Conservation (phyloP, 2,113 vertebrate genomes). For the Rallus limicola region DNA sequence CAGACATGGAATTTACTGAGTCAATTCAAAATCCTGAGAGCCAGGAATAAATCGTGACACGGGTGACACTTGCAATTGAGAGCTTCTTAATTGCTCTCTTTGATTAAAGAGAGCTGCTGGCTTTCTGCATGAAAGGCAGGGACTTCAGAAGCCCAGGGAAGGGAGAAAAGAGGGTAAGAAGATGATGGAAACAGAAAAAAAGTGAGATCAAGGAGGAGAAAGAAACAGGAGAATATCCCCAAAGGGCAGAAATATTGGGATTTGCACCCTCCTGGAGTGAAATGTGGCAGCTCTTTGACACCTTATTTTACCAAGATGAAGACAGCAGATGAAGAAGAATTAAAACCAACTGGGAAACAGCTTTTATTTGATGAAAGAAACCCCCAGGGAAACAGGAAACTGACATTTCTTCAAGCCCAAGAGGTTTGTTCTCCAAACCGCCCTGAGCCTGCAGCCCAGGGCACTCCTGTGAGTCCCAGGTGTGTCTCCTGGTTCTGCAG, state of each 20-base stretch:
- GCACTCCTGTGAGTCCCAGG: too few relatives aligned
- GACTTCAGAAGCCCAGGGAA: not conserved
- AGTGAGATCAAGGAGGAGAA: not conserved
- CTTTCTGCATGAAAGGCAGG: slow-evolving; percentile 3
- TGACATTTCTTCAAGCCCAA: not conserved
- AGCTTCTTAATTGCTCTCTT: not conserved
- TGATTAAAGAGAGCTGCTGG: slow-evolving; percentile 10
- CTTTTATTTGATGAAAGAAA: not conserved
- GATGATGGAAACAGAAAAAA: not conserved
- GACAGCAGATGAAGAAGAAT: not conserved
- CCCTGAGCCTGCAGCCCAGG: not conserved
- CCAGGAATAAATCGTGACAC: not conserved
- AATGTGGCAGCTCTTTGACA: not conserved
- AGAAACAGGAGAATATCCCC: not conserved
- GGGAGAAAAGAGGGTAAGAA: not conserved
- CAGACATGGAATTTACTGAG: not conserved
- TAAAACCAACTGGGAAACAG: not conserved
- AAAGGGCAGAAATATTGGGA: not conserved
- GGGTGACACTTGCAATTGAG: slow-evolving; percentile 24
- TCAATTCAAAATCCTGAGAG: not conserved
- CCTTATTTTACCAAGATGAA: not conserved
- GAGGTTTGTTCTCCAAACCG: not conserved
- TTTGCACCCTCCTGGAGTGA: not conserved
- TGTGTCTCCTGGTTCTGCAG: not conserved
- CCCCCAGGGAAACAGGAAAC: not conserved